Base-by-base conservation (phyloP, 2,888 invertebrate genomes). In the Ormyrus pomaceus region DNA sequence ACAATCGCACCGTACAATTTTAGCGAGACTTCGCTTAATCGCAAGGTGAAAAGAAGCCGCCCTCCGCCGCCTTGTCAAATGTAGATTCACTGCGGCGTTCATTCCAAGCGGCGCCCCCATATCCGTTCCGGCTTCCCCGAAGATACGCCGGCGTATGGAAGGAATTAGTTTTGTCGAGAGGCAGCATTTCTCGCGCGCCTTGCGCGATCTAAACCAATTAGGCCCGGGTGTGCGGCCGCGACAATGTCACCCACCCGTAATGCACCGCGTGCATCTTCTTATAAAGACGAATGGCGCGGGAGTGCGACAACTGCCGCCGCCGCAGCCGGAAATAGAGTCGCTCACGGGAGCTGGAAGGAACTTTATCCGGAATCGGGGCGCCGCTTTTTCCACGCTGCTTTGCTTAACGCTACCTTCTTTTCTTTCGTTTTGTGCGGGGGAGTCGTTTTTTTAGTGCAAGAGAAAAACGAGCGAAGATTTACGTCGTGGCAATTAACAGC, bases 61-160 rank as follows among this genome's bases (percentile, higher is more conserved):
- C 50, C 34, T 51, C 11, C 19, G 46, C n/a, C 56, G 55, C 56
- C 74, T 64, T 13, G 50, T 80, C 34, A 55, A 69, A 69, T 80
- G 55, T 87, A 89, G 84, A 87, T 87, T 87, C 86, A 84, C 83
- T 81, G 81, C 83, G 85, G 87, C 86, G 87, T 83, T 90, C 90
- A 90, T 90, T 90, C 87, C 84, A 85, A 82, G 86, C 86, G 90
- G 90, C 90, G 90, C 90, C 90, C 88, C 88, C 89, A 89, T 90
- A 90, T 90, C 90, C 90, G 90, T 89, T 62, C 34, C 76, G 86
- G 84, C 87, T 90, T 90, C 90, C 83, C 77, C 89, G 90, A 90
- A 90, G 84, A 87, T 84, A 83, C 79, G 64, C 34, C 48, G 79
- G 83, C 89, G 90, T 89, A 90, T 90, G 90, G 89, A 89, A 90